Conservation (phyloP, 2,888 invertebrate genomes). For the Pollenia labialis region DNA sequence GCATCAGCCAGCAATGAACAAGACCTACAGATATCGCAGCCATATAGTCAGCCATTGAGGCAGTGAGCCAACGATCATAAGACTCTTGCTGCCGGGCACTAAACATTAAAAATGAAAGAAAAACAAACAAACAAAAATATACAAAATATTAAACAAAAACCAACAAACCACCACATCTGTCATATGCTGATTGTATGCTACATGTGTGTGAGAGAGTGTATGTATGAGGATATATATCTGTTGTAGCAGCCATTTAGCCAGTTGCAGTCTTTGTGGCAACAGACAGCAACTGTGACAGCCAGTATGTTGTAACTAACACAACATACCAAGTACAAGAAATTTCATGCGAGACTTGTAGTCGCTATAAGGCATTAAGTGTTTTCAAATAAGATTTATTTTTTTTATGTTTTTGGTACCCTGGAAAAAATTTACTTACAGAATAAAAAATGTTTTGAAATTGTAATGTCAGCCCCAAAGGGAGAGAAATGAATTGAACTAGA, state of each 20-base stretch:
- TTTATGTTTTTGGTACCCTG: background rate
- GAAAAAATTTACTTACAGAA: background rate
- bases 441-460: background rate
- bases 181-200: conserved; percentile 49
- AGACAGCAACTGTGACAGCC: conserved; percentile 45
- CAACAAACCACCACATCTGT: conserved; percentile 65
- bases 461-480: background rate
- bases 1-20: background rate
- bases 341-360: conserved; percentile 63
- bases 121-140: conserved; percentile 17
- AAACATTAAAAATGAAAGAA: conserved; percentile 42
- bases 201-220: conserved; percentile 25
- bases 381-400: background rate
- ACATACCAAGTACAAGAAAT: background rate
- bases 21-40: conserved; percentile 35
- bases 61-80: conserved; percentile 34
- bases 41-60: conserved; percentile 35
- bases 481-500: too few relatives aligned
- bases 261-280: conserved; percentile 49
- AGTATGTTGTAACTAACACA: conserved; percentile 54
- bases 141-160: conserved; percentile 43
- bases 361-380: conserved; percentile 39
- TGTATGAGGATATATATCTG: conserved; percentile 5
- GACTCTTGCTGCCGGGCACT: conserved; percentile 37
- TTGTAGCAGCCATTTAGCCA: conserved; percentile 33